A percentile compares a stretch with the other conserved stretches of the same genome.
Evolutionary conservation across 2,113 vertebrate species (phyloP).

Genomic region (Phainopepla nitens): DNA sequence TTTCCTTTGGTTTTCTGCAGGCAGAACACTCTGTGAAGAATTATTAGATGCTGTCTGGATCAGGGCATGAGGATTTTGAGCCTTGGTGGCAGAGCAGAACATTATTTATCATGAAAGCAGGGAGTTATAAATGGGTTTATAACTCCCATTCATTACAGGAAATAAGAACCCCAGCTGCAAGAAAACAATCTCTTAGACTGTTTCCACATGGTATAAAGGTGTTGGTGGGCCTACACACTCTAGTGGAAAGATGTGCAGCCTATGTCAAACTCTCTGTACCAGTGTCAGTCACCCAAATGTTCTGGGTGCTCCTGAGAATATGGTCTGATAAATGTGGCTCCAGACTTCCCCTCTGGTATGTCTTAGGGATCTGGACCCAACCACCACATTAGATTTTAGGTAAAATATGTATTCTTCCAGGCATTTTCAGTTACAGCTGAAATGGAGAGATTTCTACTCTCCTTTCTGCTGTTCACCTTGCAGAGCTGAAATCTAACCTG

Average conservation of each 20-base stretch:
- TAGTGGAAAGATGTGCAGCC: neutral
- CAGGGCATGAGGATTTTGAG: neutral
- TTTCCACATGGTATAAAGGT: neutral
- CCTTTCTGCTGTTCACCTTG: neutral
- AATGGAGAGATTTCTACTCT: neutral
- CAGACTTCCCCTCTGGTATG: neutral
- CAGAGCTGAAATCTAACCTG: neutral
- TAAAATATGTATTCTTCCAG: neutral
- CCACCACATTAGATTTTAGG: neutral
- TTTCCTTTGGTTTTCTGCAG: neutral
- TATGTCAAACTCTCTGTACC: neutral
- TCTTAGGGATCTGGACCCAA: neutral
- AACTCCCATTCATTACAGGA: neutral
- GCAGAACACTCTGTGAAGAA: neutral
- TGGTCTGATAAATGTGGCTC: neutral
- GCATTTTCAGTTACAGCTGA: neutral
- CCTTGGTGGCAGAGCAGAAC: neutral
- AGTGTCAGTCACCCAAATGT: neutral
- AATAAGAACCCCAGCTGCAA: neutral
- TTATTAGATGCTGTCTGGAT: neutral
- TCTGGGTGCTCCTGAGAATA: neutral
- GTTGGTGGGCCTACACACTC: neutral
- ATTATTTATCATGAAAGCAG: neutral
- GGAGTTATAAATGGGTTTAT: too few species aligned
- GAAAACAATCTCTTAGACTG: neutral